Conservation (phyloP, 2,888 invertebrate species). For the Rotaria magnacalcarata region DNA sequence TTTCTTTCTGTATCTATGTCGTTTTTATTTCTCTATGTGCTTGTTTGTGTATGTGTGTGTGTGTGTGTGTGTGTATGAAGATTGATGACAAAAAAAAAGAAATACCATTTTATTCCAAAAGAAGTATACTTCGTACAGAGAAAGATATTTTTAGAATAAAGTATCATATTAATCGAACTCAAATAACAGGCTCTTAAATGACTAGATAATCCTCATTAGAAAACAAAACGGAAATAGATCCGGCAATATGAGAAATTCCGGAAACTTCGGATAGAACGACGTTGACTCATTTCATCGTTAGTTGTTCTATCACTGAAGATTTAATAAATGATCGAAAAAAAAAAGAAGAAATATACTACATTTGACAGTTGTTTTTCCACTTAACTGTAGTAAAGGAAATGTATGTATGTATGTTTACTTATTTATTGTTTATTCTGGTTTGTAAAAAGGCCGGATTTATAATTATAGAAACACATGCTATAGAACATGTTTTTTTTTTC, state of each 20-base stretch:
- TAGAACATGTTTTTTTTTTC: neutral
- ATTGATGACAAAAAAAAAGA: conserved; percentile 9
- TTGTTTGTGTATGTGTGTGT: neutral
- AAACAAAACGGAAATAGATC: neutral
- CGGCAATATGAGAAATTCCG: neutral
- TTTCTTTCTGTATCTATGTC: neutral
- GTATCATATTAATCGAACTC: neutral
- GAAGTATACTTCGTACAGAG: neutral
- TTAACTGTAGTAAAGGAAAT: neutral
- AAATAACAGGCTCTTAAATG: neutral
- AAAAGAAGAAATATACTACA: neutral
- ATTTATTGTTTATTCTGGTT: neutral
- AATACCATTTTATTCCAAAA: conserved; percentile 20
- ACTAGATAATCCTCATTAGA: neutral
- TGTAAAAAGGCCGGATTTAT: neutral
- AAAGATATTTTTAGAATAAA: neutral
- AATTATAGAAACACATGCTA: neutral
- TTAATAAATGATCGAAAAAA: neutral
- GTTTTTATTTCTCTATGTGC: neutral
- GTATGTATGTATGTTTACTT: neutral
- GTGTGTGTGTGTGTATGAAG: neutral
- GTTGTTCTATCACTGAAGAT: neutral
- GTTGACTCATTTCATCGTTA: neutral
- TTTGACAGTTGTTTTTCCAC: neutral
- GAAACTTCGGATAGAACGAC: neutral